phyloP scores from a whole-genome alignment of 1,140 invertebrate genomes.

The Riptortus pedestris region DNA sequence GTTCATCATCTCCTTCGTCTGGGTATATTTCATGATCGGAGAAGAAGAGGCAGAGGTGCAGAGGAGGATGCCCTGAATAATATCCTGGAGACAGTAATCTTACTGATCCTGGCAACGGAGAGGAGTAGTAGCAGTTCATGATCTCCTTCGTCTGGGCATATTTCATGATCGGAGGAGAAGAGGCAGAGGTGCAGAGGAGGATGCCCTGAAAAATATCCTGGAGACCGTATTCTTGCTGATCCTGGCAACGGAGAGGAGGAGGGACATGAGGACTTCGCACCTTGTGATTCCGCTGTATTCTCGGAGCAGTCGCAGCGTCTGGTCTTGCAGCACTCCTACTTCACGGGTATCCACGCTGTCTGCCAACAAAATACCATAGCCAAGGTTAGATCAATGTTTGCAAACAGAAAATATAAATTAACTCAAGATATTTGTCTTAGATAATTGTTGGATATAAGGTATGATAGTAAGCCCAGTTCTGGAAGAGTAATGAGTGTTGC shows the following conservation, averaged over 20 bases:
- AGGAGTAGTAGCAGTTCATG: conserved; percentile 61
- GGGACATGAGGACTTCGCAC: conserved; percentile 57
- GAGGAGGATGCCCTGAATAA: not conserved
- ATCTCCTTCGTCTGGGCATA: too few relatives aligned
- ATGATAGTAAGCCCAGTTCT: too few relatives aligned
- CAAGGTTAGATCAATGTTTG: conserved; percentile 8
- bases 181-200: not conserved
- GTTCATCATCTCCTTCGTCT: too few relatives aligned
- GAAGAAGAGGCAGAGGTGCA: not conserved
- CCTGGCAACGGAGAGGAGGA: conserved; percentile 43
- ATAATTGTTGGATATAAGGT: not conserved
- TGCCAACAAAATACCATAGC: conserved; percentile 38
- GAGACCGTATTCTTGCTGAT: not conserved
- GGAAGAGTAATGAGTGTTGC: too few relatives aligned
- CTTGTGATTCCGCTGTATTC: conserved; percentile 52
- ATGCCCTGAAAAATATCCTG: conserved; percentile 1
- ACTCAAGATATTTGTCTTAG: too few relatives aligned
- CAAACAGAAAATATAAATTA: too few relatives aligned
- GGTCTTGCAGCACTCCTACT: conserved; percentile 60
- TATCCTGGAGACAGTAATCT: not conserved
- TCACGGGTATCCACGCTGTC: conserved; percentile 54
- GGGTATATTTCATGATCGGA: too few relatives aligned
- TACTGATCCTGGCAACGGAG: not conserved
- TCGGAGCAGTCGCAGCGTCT: conserved; percentile 61
- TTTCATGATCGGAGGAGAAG: not conserved